A percentile compares a stretch with the other conserved stretches of the same genome.
Conservation (phyloP, 2,113 vertebrate genomes). For the Beaufortia kweichowensis region DNA sequence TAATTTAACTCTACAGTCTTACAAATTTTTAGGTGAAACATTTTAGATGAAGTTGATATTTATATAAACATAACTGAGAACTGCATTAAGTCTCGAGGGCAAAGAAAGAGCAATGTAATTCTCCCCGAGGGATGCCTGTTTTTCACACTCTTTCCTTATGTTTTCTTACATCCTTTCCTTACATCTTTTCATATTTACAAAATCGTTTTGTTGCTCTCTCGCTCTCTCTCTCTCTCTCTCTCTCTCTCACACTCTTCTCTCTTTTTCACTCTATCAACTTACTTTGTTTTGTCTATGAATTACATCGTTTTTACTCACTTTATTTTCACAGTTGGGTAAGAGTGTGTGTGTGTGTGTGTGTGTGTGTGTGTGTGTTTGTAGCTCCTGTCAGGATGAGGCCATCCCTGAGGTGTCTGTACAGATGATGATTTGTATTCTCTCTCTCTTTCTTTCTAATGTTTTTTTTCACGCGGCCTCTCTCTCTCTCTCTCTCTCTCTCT, state of each 20-base stretch:
- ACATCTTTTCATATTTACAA: slow-evolving; percentile 12
- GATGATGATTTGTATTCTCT: slow-evolving; percentile 83
- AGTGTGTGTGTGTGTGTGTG: slow-evolving; percentile 19
- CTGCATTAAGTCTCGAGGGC: not conserved
- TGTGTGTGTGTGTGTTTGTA: slow-evolving; percentile 66
- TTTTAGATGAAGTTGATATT: not conserved
- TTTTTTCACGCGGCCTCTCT: slow-evolving; percentile 69
- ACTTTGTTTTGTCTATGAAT: slow-evolving; percentile 26
- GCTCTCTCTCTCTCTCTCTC: slow-evolving; percentile 2
- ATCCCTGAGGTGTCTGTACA: slow-evolving; percentile 85
- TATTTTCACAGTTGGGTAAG: slow-evolving; percentile 39
- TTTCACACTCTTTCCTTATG: slow-evolving; percentile 26
- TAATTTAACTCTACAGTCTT: not conserved
- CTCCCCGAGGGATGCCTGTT: slow-evolving; percentile 11
- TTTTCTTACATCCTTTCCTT: slow-evolving; percentile 2
- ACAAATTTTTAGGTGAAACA: not conserved
- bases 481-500: slow-evolving; percentile 68
- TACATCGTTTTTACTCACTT: slow-evolving; percentile 19
- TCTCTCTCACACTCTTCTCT: no score
- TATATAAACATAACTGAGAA: not conserved
- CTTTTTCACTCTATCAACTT: slow-evolving; percentile 39
- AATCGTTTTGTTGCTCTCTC: slow-evolving; percentile 28
- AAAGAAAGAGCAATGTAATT: not conserved
- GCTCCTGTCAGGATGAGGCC: slow-evolving; percentile 86
- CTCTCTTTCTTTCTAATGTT: slow-evolving; percentile 71